Percentiles rank a stretch among this genome's conserved stretches.
These are phyloP conservation scores for Artemisiospiza belli DNA, from an alignment of 2,113 vertebrate species.

Conservation along the genomic window DNA sequence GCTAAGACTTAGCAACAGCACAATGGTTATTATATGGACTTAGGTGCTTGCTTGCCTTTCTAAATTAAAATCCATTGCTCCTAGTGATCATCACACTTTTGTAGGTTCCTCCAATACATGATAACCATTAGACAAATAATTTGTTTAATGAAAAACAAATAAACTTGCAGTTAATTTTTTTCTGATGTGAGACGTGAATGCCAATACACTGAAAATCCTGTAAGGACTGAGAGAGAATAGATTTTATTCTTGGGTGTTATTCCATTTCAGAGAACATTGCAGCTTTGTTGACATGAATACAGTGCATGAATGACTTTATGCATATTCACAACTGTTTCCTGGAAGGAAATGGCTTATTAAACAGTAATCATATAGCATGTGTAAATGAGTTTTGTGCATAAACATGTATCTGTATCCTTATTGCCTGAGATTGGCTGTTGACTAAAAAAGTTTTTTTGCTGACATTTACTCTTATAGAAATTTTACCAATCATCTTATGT, in stretches of 20 bases:
- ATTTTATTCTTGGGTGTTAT: background rate
- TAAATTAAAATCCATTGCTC: background rate
- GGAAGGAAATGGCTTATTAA: conserved; percentile 35
- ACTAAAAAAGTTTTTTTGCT: background rate
- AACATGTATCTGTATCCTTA: background rate
- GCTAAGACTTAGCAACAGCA: background rate
- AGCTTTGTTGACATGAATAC: background rate
- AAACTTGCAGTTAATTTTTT: background rate
- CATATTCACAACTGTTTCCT: conserved; percentile 31
- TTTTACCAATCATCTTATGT: background rate
- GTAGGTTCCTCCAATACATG: background rate
- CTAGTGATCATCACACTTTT: background rate
- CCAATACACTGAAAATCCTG: background rate
- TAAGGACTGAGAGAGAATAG: background rate
- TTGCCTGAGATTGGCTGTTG: background rate
- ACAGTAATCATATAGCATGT: background rate
- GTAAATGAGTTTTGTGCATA: conserved; percentile 3
- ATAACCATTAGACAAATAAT: background rate
- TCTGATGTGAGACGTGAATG: background rate
- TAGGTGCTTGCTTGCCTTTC: background rate
- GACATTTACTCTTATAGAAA: background rate
- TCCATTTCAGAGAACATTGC: background rate
- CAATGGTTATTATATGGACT: background rate
- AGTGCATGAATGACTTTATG: conserved; percentile 19
- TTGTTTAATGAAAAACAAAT: background rate